A percentile compares a stretch with the other conserved stretches of the same genome.
Evolutionary conservation across 2,797 vertebrate species (phyloP).

Genomic region (Sebastes cheni): DNA sequence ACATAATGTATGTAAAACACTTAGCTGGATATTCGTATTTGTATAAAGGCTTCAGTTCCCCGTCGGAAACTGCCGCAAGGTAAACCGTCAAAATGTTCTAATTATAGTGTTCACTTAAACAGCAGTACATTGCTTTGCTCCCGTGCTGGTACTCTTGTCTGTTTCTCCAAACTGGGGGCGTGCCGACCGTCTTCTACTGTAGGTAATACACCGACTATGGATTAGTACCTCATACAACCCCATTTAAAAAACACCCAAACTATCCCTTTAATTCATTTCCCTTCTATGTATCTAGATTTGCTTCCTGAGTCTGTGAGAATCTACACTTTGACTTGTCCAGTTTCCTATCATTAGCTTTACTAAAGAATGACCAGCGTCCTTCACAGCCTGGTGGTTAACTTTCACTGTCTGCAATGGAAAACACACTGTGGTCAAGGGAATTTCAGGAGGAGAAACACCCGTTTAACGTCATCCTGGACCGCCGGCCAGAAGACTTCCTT

Average conservation of each 20-base stretch:
- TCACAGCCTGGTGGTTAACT: slow-evolving; percentile 19
- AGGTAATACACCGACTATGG: not conserved
- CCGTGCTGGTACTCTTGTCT: not conserved
- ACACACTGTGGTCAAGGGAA: slow-evolving; percentile 31
- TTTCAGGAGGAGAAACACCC: slow-evolving; percentile 47
- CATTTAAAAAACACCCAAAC: not conserved
- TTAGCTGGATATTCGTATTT: not conserved
- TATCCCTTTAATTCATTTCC: not conserved
- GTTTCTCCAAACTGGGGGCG: not conserved
- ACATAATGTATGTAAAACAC: not conserved
- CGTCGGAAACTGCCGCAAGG: no score
- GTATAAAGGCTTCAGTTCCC: no score
- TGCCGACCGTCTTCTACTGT: not conserved
- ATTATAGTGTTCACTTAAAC: no score
- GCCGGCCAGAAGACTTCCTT: slow-evolving; percentile 53
- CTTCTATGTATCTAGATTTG: not conserved
- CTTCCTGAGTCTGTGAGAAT: slow-evolving; percentile 15
- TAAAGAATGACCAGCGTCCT: slow-evolving; percentile 25
- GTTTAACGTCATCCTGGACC: slow-evolving; percentile 43
- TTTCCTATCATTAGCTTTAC: not conserved
- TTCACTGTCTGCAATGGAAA: slow-evolving; percentile 23
- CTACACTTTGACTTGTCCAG: slow-evolving; percentile 4
- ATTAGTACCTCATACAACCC: not conserved
- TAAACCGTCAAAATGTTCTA: no score
- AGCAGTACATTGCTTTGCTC: not conserved